Evolutionary conservation across 2,888 invertebrate species (phyloP).

Genomic region (Caenorhabditis japonica): DNA sequence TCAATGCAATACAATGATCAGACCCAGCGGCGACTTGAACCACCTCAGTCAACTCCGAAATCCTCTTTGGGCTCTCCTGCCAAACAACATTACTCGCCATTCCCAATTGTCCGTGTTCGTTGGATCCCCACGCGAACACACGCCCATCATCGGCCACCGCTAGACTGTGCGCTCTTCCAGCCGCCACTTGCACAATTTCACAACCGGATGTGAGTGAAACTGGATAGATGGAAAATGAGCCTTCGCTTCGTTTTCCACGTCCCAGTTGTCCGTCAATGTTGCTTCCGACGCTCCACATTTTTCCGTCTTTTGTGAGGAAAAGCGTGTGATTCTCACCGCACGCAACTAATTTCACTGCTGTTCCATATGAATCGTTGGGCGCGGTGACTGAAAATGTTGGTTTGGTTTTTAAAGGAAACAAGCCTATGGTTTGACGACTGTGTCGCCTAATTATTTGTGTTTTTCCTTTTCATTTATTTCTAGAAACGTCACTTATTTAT

Average conservation of each 20-base stretch:
- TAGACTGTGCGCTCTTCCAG: constrained; percentile 66
- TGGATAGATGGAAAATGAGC: constrained; percentile 69
- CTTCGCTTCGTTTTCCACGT: constrained; percentile 53
- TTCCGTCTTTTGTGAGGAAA: constrained; percentile 65
- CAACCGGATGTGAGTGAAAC: constrained; percentile 55
- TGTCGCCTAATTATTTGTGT: neutral
- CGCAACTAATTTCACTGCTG: constrained; percentile 57
- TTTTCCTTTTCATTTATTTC: neutral
- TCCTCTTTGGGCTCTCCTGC: constrained; percentile 59
- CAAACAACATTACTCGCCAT: constrained; percentile 28
- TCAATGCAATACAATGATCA: constrained; percentile 87
- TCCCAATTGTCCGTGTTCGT: constrained; percentile 91
- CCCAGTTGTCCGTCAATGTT: constrained; percentile 64
- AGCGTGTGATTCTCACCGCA: constrained; percentile 71
- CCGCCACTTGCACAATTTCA: constrained; percentile 58
- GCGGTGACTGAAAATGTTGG: constrained; percentile 56
- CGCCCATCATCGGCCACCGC: constrained; percentile 78
- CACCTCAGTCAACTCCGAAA: constrained; percentile 79
- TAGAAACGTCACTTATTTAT: too few species aligned
- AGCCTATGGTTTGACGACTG: neutral
- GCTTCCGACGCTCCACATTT: constrained; percentile 70
- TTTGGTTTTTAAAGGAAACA: too few species aligned
- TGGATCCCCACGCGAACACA: constrained; percentile 91
- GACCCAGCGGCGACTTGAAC: constrained; percentile 90
- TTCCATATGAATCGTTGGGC: constrained; percentile 56